Percentiles rank a stretch among this genome's conserved stretches.
Conservation (phyloP, 2,797 vertebrate species). For the Alcedo atthis region DNA sequence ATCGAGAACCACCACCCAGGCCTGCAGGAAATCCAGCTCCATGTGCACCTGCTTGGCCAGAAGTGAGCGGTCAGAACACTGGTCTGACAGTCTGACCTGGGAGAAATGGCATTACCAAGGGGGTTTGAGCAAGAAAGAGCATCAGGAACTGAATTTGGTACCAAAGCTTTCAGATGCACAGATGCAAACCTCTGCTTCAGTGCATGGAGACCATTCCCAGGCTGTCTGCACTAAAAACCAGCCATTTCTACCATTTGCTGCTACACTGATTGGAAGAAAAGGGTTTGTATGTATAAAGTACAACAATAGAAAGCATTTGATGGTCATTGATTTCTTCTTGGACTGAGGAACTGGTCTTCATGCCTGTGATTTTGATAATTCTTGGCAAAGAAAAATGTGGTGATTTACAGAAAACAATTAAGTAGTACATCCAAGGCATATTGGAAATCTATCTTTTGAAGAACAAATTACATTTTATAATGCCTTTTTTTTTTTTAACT, state of each 20-base stretch:
- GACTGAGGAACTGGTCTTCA: neutral
- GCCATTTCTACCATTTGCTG: neutral
- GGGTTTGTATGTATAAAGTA: neutral
- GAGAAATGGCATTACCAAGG: neutral
- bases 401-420: slow-evolving; percentile 33
- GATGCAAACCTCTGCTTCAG: neutral
- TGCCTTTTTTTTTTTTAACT: neutral
- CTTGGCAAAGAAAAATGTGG: slow-evolving; percentile 20
- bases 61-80: neutral
- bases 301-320: slow-evolving; percentile 11
- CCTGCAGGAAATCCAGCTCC: neutral
- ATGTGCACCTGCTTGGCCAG: neutral
- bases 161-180: neutral
- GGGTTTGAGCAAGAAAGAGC: neutral
- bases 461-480: slow-evolving; percentile 5
- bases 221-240: neutral
- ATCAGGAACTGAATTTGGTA: neutral
- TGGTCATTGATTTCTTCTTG: slow-evolving; percentile 29
- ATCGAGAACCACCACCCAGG: neutral
- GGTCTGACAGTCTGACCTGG: neutral
- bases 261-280: neutral
- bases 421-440: neutral
- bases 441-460: slow-evolving; percentile 20
- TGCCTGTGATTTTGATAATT: neutral
- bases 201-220: neutral